phyloP scores from a whole-genome alignment of 2,888 invertebrate genomes.

The Epistrophe grossulariae region DNA sequence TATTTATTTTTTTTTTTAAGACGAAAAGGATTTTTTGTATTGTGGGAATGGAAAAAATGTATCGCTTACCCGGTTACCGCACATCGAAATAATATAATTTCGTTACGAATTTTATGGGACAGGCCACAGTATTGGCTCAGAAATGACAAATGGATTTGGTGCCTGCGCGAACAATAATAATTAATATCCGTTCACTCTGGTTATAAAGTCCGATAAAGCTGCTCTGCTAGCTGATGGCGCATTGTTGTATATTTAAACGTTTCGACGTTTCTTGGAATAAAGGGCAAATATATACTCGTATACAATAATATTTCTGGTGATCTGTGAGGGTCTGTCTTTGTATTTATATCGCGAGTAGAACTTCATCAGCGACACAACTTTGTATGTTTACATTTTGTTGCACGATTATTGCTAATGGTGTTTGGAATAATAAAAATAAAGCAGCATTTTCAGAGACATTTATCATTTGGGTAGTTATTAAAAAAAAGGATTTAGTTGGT shows the following conservation, averaged over 20 bases:
- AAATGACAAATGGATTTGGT: conserved; percentile 73
- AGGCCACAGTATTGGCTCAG: conserved; percentile 70
- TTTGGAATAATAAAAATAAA: conserved; percentile 36
- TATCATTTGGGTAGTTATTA: conserved; percentile 59
- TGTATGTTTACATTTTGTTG: conserved; percentile 71
- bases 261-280: conserved; percentile 50
- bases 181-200: conserved; percentile 59
- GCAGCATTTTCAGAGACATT: conserved; percentile 36
- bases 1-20: background rate
- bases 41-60: conserved; percentile 62
- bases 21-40: conserved; percentile 39
- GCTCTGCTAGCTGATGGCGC: background rate
- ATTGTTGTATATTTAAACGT: conserved; percentile 10
- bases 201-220: conserved; percentile 10
- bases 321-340: conserved; percentile 15
- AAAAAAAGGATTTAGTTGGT: conserved; percentile 38
- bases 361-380: conserved; percentile 42
- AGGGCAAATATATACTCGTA: conserved; percentile 15
- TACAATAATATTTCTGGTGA: conserved; percentile 6
- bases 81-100: conserved; percentile 65
- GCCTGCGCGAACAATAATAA: conserved; percentile 67
- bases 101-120: conserved; percentile 75
- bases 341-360: conserved; percentile 5
- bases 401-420: conserved; percentile 60
- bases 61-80: conserved; percentile 24